Conservation (phyloP, 2,797 vertebrate species). For the Tenualosa ilisha region DNA sequence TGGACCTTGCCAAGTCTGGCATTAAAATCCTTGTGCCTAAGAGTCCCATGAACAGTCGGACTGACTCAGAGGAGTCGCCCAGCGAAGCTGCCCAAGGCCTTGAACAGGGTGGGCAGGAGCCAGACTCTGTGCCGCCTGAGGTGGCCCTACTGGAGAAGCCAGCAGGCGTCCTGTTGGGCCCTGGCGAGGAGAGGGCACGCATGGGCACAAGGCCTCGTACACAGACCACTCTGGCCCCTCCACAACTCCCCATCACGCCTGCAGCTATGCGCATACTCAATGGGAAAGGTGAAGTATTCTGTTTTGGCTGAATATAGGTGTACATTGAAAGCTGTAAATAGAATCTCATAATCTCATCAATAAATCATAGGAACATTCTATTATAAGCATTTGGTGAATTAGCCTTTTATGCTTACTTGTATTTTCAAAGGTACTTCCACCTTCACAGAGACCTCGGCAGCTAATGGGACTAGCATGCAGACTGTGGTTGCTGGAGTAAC, state of each 20-base stretch:
- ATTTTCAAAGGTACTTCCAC: conserved; percentile 74
- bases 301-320: background rate
- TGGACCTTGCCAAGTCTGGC: conserved; percentile 91
- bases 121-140: conserved; percentile 87
- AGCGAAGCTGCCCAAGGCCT: conserved; percentile 86
- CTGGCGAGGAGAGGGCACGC: conserved; percentile 90
- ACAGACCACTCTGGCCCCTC: conserved; percentile 74
- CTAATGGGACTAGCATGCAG: conserved; percentile 81
- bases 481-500: conserved; percentile 75
- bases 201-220: conserved; percentile 91
- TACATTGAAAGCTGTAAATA: too few species aligned
- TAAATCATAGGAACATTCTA: too few species aligned
- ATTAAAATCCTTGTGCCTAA: conserved; percentile 98
- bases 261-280: conserved; percentile 80
- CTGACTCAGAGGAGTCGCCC: conserved; percentile 83
- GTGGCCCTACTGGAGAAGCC: conserved; percentile 89
- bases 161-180: conserved; percentile 77
- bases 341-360: too few species aligned
- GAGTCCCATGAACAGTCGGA: conserved; percentile 89
- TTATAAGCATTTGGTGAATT: too few species aligned
- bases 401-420: background rate
- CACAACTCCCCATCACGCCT: conserved; percentile 79
- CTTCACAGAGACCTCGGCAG: conserved; percentile 82
- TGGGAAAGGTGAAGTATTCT: conserved; percentile 78
- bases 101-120: conserved; percentile 84